Conservation (phyloP, 2,113 vertebrate species). For the Rattus norvegicus region GRCr8 NC_086020.1:37417001-37417500, state of each 20-base stretch:
- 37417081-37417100: neutral
- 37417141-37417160: neutral
- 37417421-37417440: constrained; percentile 2
- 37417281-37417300: neutral
- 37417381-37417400: neutral
- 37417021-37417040: neutral
- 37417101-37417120: neutral
- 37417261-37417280: neutral
- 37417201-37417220: neutral
- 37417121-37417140: neutral
- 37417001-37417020: neutral
- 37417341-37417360: constrained; percentile 18
- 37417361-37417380: constrained; percentile 39
- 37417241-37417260: constrained; percentile 25
- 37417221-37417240: neutral
- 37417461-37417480: constrained; percentile 20
- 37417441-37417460: neutral
- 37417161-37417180: neutral
- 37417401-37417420: neutral
- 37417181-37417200: constrained; percentile 10
- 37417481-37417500: neutral
- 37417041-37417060: neutral
- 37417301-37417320: neutral
- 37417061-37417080: neutral
- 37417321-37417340: neutral